Evolutionary conservation across 1,140 invertebrate species (phyloP).

Genomic region (roundworm (Caenorhabditis elegans)): WBcel235 BX284605.5:7290501-7291000

Average conservation of each 20-base stretch:
- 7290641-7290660: neutral
- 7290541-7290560: conserved; percentile 35
- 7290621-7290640: neutral
- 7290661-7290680: conserved; percentile 30
- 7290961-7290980: neutral
- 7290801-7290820: neutral
- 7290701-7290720: conserved; percentile 19
- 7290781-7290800: neutral
- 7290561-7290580: conserved; percentile 35
- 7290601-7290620: neutral
- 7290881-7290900: neutral
- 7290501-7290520: neutral
- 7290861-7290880: neutral
- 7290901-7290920: conserved; percentile 30
- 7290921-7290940: neutral
- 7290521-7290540: neutral
- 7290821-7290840: neutral
- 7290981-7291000: neutral
- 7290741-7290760: neutral
- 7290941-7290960: conserved; percentile 24
- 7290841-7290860: neutral
- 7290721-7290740: neutral
- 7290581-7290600: conserved; percentile 22
- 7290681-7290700: conserved; percentile 2
- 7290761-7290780: neutral